Evolutionary conservation across 2,888 invertebrate species (phyloP).

Genomic region (Orgyia antiqua): DNA sequence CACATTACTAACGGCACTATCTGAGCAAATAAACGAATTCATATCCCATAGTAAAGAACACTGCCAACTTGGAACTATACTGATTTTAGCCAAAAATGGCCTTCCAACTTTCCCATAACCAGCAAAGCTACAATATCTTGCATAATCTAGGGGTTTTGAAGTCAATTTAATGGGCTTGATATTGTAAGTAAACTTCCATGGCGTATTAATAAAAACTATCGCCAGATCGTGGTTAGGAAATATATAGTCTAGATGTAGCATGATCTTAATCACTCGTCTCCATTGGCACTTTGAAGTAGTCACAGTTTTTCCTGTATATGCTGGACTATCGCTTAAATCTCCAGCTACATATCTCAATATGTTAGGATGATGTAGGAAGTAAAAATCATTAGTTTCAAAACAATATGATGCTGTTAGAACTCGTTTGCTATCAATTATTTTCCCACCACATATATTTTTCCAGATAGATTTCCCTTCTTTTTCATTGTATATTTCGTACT

Average conservation of each 20-base stretch:
- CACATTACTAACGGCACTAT: slow-evolving; percentile 13
- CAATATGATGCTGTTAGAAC: slow-evolving; percentile 59
- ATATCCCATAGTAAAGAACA: slow-evolving; percentile 47
- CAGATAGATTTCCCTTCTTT: slow-evolving; percentile 25
- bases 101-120: slow-evolving; percentile 41
- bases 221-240: slow-evolving; percentile 43
- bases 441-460: slow-evolving; percentile 52
- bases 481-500: no score
- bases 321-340: slow-evolving; percentile 24
- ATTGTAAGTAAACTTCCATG: slow-evolving; percentile 28
- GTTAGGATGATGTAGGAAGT: slow-evolving; percentile 24
- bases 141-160: slow-evolving; percentile 28
- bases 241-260: slow-evolving; percentile 9
- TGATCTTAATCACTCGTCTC: slow-evolving; percentile 6
- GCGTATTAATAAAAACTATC: slow-evolving; percentile 24
- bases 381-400: slow-evolving; percentile 47
- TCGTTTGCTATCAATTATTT: slow-evolving; percentile 37
- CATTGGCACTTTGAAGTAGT: slow-evolving; percentile 18
- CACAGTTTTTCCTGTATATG: slow-evolving; percentile 30
- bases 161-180: slow-evolving; percentile 33
- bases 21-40: slow-evolving; percentile 21
- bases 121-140: slow-evolving; percentile 31
- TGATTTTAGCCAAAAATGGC: slow-evolving; percentile 25
- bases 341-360: slow-evolving; percentile 45
- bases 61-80: slow-evolving; percentile 26